Evolutionary conservation across 2,888 invertebrate species (phyloP), one percentile per base, ranked within the genome.

Genomic region (Andrena marginata): DNA sequence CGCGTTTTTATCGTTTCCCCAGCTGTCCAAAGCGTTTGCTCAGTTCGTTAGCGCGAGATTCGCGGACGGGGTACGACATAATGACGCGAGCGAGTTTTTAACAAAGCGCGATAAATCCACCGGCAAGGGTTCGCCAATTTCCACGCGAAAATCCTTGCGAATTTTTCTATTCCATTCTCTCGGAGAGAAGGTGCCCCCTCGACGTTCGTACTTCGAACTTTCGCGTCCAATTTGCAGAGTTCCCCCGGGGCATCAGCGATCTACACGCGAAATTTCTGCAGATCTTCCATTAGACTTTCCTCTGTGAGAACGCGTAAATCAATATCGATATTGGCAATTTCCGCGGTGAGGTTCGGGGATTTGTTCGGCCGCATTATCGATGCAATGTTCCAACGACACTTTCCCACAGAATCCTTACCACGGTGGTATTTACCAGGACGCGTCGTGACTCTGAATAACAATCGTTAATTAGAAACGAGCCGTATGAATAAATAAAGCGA

Each of bases 41-140:
- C 71, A n/a, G 54, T 78, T 80, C 78, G 70, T 80, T 71, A 80
- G 65, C 70, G 70, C 16, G 65, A 65, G 65, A 70, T 65, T 26
- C 35, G 68, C 49, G 64, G 26, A 13, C 56, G 56, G 35, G 4
- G 23, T 7, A 42, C 76, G 60, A 42, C 54, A n/a, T 48, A 20
- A 69, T 35, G 62, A 62, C 42, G 68, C 67, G 23, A 56, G 31
- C n/a, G 8, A 3, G 26, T 26, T 13, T 20, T 16, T 63, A 35
- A 20, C 13, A 56, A 31, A 70, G 8, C 64, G 42, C 5, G 31
- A 42, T 70, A 42, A 42, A 77, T 56, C 63, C 31, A 42, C 33
- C 20, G 42, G 42, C 10, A 10, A n/a, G n/a, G 10, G 29, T 23
- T 23, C n/a, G 6, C 63, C 16, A 29, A 51, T 62, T 71, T 69